Percentiles rank a stretch among this genome's conserved stretches.
Evolutionary conservation across 2,888 invertebrate species (phyloP).

Genomic region (Frankliniella intonsa): DNA sequence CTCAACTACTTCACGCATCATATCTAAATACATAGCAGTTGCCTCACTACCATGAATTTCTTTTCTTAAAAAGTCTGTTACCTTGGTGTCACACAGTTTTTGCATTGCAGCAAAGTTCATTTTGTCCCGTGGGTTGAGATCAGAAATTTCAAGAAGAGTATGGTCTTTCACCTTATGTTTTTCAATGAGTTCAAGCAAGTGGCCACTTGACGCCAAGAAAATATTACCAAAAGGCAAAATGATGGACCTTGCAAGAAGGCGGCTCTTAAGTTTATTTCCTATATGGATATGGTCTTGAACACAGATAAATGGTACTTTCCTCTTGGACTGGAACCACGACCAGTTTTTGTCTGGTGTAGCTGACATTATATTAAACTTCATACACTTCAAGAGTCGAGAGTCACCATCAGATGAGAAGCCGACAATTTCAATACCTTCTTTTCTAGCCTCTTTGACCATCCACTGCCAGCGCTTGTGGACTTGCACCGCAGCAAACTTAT

Average conservation of each 20-base stretch:
- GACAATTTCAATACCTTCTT: constrained; percentile 34
- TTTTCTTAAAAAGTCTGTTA: constrained; percentile 36
- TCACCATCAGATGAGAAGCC: constrained; percentile 38
- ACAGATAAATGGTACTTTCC: not conserved
- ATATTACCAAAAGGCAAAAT: constrained; percentile 34
- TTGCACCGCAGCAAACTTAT: constrained; percentile 13
- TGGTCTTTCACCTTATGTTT: constrained; percentile 28
- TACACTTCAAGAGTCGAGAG: constrained; percentile 37
- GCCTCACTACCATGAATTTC: constrained; percentile 38
- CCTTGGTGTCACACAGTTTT: constrained; percentile 38
- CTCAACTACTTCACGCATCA: constrained; percentile 36
- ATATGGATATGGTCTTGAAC: constrained; percentile 36
- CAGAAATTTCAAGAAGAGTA: not conserved
- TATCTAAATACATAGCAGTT: constrained; percentile 38
- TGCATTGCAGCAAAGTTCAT: constrained; percentile 40
- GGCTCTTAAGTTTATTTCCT: constrained; percentile 36
- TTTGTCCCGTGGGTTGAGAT: constrained; percentile 36
- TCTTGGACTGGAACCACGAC: constrained; percentile 4
- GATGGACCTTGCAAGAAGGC: constrained; percentile 35
- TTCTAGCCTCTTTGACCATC: constrained; percentile 31
- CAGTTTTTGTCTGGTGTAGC: not conserved
- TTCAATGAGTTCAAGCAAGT: constrained; percentile 5
- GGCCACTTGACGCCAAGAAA: not conserved
- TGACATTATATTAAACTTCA: constrained; percentile 33
- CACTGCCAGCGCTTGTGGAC: constrained; percentile 35